Evolutionary conservation across 2,113 vertebrate genomes (phyloP).

Genomic region (Mesoclemmys tuberculata): DNA sequence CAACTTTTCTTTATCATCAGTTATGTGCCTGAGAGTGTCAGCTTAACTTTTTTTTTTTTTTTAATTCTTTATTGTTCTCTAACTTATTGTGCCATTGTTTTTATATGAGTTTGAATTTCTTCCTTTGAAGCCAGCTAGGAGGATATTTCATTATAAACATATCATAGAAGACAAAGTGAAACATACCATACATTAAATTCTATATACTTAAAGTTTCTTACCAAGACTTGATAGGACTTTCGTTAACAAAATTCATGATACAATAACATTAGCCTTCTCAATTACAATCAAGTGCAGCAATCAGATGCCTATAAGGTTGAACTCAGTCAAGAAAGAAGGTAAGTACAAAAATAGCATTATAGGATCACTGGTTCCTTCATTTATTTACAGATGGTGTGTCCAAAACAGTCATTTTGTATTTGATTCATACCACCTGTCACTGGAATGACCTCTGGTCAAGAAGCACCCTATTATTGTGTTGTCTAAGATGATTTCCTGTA

Average conservation of each 20-base stretch:
- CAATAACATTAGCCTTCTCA: slow-evolving; percentile 57
- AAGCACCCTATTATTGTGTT: not conserved
- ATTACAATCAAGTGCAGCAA: slow-evolving; percentile 64
- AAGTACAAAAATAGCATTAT: not conserved
- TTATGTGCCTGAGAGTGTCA: not conserved
- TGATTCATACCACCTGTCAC: fast-evolving
- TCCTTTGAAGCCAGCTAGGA: not conserved
- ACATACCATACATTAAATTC: not conserved
- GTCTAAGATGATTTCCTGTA: fast-evolving
- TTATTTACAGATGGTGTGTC: not conserved
- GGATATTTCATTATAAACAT: not conserved
- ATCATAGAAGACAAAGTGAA: not conserved
- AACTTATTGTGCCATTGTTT: not conserved
- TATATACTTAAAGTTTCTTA: not conserved
- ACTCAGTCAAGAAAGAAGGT: not conserved
- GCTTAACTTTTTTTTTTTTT: too few species aligned
- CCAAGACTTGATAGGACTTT: slow-evolving; percentile 36
- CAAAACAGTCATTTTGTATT: not conserved
- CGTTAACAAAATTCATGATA: slow-evolving; percentile 27
- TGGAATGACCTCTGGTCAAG: not conserved
- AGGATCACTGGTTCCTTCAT: not conserved
- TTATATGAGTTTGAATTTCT: not conserved
- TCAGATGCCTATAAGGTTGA: not conserved
- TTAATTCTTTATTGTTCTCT: not conserved
- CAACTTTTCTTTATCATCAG: not conserved